Conservation (phyloP, 2,888 invertebrate genomes). For the Lumbricus terrestris region DNA sequence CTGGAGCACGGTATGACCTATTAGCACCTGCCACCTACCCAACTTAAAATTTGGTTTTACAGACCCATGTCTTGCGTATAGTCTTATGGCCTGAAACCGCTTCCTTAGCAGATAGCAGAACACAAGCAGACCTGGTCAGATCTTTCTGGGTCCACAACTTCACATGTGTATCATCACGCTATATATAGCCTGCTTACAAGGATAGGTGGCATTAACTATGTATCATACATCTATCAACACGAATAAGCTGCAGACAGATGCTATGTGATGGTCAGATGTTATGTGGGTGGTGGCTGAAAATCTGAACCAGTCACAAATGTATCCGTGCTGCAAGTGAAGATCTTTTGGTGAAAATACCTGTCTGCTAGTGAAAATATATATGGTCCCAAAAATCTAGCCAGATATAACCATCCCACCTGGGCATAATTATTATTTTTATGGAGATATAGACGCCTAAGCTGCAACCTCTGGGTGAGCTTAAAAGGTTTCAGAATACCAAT, state of each 20-base stretch:
- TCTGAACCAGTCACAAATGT: background rate
- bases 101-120: background rate
- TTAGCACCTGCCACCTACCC: no score
- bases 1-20: background rate
- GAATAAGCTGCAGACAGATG: background rate
- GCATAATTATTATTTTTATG: no score
- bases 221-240: background rate
- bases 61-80: no score
- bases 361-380: background rate
- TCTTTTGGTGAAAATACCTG: background rate
- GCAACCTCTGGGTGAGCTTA: background rate
- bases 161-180: background rate
- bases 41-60: background rate
- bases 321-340: no score
- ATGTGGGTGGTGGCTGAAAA: background rate
- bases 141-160: no score
- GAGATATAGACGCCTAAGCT: background rate
- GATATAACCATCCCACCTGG: background rate
- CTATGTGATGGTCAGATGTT: background rate
- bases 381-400: background rate
- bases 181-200: no score
- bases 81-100: background rate
- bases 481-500: background rate
- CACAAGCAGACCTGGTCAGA: background rate
- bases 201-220: background rate